phyloP scores from a whole-genome alignment of 2,113 vertebrate genomes.

The Odobenus rosmarus region DNA sequence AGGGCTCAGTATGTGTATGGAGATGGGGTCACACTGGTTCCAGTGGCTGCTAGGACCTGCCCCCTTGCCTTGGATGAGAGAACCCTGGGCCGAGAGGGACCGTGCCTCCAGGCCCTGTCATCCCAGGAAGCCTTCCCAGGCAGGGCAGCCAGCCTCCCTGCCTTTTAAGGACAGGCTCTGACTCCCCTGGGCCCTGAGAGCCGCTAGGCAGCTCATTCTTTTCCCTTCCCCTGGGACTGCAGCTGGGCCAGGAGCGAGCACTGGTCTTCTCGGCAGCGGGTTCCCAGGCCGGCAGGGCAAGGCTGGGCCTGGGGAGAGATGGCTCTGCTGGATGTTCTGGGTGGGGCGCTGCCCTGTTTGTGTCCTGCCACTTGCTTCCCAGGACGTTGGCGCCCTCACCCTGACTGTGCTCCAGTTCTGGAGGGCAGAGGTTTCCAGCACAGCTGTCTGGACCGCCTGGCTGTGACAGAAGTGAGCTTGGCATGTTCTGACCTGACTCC shows the following conservation, averaged over 20 bases:
- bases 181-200: neutral
- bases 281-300: slow-evolving; percentile 53
- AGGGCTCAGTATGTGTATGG: neutral
- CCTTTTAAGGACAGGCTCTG: slow-evolving; percentile 71
- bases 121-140: slow-evolving; percentile 58
- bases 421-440: neutral
- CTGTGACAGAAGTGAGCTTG: neutral
- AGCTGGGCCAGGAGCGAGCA: neutral
- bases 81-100: neutral
- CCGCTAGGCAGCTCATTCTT: slow-evolving; percentile 54
- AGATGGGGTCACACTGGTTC: neutral
- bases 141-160: neutral
- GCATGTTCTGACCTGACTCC: neutral
- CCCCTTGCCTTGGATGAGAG: neutral
- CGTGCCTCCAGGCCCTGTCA: neutral
- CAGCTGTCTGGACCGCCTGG: neutral
- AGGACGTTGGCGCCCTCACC: neutral
- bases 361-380: neutral
- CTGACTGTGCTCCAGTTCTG: neutral
- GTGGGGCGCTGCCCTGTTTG: neutral
- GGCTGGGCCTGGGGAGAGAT: neutral
- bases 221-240: neutral
- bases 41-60: neutral
- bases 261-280: neutral
- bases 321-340: neutral